These are phyloP conservation scores for Limnephilus lunatus DNA, from an alignment of 2,888 invertebrate genomes.

Conservation along the genomic window DNA sequence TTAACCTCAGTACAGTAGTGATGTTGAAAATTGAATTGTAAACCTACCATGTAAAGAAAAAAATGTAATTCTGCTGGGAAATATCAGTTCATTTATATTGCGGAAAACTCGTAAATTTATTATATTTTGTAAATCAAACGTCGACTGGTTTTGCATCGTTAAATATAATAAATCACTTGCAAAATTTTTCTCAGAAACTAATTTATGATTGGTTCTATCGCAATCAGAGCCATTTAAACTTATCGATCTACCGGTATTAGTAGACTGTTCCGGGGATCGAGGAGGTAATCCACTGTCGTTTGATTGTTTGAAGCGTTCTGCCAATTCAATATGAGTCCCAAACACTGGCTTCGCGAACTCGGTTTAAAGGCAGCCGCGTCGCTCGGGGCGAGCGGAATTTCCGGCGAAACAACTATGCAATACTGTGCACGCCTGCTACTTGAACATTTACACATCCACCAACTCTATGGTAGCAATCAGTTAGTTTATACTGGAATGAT, in stretches of 20 bases:
- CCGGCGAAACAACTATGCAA: neutral
- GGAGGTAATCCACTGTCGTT: neutral
- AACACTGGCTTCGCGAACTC: neutral
- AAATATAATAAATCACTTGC: neutral
- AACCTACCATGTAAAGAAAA: too few relatives aligned
- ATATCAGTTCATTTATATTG: too few relatives aligned
- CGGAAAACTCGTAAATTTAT: too few relatives aligned
- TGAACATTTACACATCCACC: neutral
- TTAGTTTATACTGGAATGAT: too few relatives aligned
- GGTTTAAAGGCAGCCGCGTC: neutral
- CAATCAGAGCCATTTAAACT: neutral
- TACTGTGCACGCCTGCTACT: neutral
- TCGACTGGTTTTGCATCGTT: neutral
- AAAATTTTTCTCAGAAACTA: neutral
- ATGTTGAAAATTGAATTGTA: too few relatives aligned
- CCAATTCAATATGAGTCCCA: constrained; percentile 8
- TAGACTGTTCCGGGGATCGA: neutral
- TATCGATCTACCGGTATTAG: neutral
- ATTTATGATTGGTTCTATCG: neutral
- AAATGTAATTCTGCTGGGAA: too few relatives aligned
- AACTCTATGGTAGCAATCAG: neutral
- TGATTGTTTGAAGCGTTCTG: constrained; percentile 3
- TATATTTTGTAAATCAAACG: too few relatives aligned
- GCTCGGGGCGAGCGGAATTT: neutral
- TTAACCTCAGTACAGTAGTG: too few relatives aligned